Base-by-base conservation (phyloP, 2,113 vertebrate genomes). In the Cynoglossus semilaevis region DNA sequence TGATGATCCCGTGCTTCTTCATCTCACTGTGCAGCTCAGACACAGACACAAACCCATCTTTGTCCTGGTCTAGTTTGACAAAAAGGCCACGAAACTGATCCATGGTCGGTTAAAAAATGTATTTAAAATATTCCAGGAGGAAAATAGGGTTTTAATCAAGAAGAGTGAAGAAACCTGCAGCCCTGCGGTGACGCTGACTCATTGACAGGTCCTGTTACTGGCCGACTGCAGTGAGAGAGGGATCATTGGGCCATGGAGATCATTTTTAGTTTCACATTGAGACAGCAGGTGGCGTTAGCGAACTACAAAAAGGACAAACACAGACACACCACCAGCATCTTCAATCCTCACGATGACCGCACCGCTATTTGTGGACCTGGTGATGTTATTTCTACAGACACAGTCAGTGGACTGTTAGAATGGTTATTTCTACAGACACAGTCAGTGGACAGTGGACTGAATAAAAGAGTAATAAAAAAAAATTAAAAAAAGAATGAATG, bases 11-110 rank as follows among this genome's bases (percentile, higher is more conserved):
- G 55, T 86, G 82, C 49, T 86, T 89, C 58, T 49, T 79, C 88
- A 91, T 91, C 67, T 90, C 88, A 11, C 51, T 67, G 15, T 82
- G 85, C 14, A 91, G 85, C 71, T 91, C 90, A 9, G 72, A 58
- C n/a, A 85, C 52, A 0, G 87, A 84, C 47, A 91, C 64, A 9
- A 81, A 88, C 9, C 89, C 90, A 77, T 91, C 89, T 5, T 83
- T 46, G 78, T 90, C 72, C 48, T 72, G 72, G 73, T 90, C 90
- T 61, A 91, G 56, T 78, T 88, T 90, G 15, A 35, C 57, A 77
- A 91, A 91, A 43, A 91, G 79, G 13, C 53, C 60, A 9, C 73
- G 82, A 56, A 91, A 90, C 16, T 74, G 81, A 67, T 89, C 86
- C 90, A 91, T 91, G 49, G 1, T 50, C 45, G 3, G 6, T 59